A percentile compares a stretch with the other conserved stretches of the same genome.
phyloP scores from a whole-genome alignment of 2,797 vertebrate genomes.

The Syndactyla subalaris region DNA sequence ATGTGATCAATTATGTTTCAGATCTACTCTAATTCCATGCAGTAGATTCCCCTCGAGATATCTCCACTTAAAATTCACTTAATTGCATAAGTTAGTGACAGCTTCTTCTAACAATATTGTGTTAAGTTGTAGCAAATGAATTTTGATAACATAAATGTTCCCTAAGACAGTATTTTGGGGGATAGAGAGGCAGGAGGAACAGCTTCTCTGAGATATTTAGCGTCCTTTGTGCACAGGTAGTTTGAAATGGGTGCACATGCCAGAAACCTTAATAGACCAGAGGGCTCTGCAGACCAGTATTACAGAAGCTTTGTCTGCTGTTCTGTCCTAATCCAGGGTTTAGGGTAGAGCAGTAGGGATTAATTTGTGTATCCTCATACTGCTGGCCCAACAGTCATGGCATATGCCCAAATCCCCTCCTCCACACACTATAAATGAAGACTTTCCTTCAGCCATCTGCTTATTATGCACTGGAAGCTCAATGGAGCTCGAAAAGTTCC shows the following conservation, averaged over 20 bases:
- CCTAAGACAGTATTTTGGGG: background rate
- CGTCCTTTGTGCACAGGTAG: background rate
- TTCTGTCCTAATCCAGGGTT: slow-evolving; percentile 49
- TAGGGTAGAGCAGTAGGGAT: slow-evolving; percentile 50
- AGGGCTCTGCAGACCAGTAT: background rate
- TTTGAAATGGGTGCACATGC: background rate
- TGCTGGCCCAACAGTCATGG: background rate
- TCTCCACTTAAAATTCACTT: slow-evolving; percentile 13
- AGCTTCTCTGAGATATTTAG: background rate
- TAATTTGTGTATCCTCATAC: slow-evolving; percentile 36
- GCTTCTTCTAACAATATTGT: background rate
- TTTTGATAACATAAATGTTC: background rate
- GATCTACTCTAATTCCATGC: background rate
- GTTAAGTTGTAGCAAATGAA: background rate
- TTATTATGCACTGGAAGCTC: background rate
- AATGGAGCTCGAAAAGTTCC: background rate
- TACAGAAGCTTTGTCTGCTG: slow-evolving; percentile 20
- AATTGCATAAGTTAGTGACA: background rate
- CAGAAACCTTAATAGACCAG: background rate
- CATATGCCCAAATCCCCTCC: slow-evolving; percentile 39
- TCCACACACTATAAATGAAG: slow-evolving; percentile 21
- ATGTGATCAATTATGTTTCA: background rate
- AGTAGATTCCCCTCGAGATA: background rate
- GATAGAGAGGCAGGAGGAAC: background rate
- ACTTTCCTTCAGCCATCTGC: slow-evolving; percentile 18